Conservation (phyloP, 2,113 vertebrate species). For the Malurus cyaneus region DNA sequence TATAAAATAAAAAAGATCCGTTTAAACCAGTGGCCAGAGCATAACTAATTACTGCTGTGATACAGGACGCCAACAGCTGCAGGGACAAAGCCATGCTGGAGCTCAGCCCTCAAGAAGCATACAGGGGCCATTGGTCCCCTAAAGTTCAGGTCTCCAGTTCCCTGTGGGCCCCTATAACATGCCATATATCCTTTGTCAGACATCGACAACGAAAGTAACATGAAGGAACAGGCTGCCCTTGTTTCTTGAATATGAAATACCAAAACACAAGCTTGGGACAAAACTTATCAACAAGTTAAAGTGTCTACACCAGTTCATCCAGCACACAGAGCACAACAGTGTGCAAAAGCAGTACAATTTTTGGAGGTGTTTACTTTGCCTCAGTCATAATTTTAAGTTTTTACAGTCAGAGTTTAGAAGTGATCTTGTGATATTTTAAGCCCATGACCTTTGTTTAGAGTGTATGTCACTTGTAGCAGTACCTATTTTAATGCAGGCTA, state of each 20-base stretch:
- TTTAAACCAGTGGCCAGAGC: conserved; percentile 5
- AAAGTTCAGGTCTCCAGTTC: background rate
- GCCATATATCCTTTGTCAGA: background rate
- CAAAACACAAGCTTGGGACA: background rate
- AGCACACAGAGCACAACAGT: background rate
- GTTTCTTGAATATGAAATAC: background rate
- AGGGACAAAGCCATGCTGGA: background rate
- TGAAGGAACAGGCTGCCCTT: background rate
- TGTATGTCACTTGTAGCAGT: background rate
- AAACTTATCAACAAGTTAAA: background rate
- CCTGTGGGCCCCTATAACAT: background rate
- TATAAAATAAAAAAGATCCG: conserved; percentile 24
- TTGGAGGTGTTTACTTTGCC: background rate
- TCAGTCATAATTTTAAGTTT: conserved; percentile 33
- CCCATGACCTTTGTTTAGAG: conserved; percentile 43
- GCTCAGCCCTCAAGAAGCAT: background rate
- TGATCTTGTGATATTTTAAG: conserved; percentile 41
- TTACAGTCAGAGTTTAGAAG: conserved; percentile 15
- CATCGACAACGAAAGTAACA: background rate
- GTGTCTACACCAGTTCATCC: background rate
- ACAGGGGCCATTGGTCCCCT: rapidly evolving
- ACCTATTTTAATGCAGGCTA: conserved; percentile 48
- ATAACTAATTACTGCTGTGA: background rate
- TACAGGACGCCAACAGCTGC: conserved; percentile 20
- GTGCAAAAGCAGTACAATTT: background rate